Base-by-base conservation (phyloP, 1,140 invertebrate species). In the Laodelphax striatellus region DNA sequence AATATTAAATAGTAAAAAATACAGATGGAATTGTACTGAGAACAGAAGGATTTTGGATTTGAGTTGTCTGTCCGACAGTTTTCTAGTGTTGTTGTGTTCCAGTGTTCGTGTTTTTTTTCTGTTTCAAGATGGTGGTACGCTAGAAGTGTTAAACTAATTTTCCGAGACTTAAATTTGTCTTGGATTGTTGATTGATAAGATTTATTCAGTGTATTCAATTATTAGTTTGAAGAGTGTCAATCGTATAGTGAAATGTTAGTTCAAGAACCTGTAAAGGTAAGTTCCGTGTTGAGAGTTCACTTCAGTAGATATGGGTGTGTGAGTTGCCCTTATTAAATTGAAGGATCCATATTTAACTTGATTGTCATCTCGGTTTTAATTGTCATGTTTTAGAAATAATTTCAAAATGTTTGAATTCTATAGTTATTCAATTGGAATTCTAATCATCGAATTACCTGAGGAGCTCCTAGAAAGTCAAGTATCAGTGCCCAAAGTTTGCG, bases 181-280 rank as follows among this genome's bases (percentile, higher is more conserved):
- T 53, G 52, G 54, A 34, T 55, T 55, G 10, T 55, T 55, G 10
- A 34, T 31, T 19, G 14, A 16, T 34, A 55, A 31, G 17, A 19
- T 19, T 13, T 55, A 10, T 46, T 17, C 24, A 41, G 14, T 57
- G 56, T 41, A 14, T 22, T 55, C 54, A 31, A 50, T 58, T 53
- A 31, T 28, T 41, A 44, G 54, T 38, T 53, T 52, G 10, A 58
- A 43, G 16, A 21, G 16, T 41, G 22, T 42, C 16, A 57, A 50
- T 52, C 13, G 24, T 43, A 57, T 42, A 44, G 9, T 62, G 61
- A 61, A 61, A 90, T 90, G 87, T 87, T 92, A 75, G 83, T 90
- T 66, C 87, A 90, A 76, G 88, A 92, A 76, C 88, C 88, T 70
- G 87, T 90, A 64, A 87, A 91, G 85, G 88, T 91, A 81, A 81